Base-by-base conservation (phyloP, 1,140 invertebrate genomes). In the Drosophila ambigua region DNA sequence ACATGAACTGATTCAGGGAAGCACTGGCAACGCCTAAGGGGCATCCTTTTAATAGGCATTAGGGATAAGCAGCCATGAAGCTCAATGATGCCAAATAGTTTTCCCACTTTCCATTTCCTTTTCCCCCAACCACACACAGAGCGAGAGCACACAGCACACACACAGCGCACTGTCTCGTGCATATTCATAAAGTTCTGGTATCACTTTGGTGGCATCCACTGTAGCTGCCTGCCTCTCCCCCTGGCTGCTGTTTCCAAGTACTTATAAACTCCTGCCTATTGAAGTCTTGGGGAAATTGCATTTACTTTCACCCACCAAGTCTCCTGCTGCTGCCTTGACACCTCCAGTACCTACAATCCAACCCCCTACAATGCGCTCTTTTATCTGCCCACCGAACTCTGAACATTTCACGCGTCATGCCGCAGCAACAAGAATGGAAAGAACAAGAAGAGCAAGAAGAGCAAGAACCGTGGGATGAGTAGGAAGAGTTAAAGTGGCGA, bases 371-470 rank as follows among this genome's bases (percentile, higher is more conserved):
- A 45, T 45, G 23, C 59, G 58, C 26, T 20, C 23, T 59, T 74
- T 73, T 71, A 54, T 64, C 60, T 73, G 54, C 75, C 60, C 83
- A 72, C 75, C 82, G 64, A 76, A 76, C 83, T 87, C 35, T 50
- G 60, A 75, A 59, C 75, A 82, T 87, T 87, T 87, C 62, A 88
- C 71, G 82, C 82, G 84, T 87, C 82, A 85, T 74, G 75, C 82
- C 71, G 69, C 67, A 59, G 28, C 23, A 46, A 16, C 43, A 59
- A 58, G 44, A 77, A 60, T 55, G 59, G 53, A 45, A 57, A 53
- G 46, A 63, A 31, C 31, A 49, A 46, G 59, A 49, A 31, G 15
- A 24, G 43, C 41, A 23, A 35, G 54, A 52, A 58, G 41, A 59
- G 23, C 31, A 43, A 41, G 59, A 49, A 49, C 15, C 28, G 43